Conservation (phyloP, 2,888 invertebrate genomes). For the Agapostemon virescens region DNA sequence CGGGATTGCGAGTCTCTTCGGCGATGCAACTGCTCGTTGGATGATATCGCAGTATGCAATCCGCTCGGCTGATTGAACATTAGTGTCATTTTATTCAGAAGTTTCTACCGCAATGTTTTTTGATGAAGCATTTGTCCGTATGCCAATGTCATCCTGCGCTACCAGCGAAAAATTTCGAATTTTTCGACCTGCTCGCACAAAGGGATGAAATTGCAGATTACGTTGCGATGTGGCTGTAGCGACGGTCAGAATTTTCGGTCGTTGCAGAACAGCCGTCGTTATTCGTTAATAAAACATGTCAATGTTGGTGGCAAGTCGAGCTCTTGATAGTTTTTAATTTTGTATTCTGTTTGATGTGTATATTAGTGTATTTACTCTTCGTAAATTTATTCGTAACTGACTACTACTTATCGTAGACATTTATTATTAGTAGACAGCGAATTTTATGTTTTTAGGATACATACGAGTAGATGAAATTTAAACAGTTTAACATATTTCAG, state of each 20-base stretch:
- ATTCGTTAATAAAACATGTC: background rate
- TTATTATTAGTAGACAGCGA: no score
- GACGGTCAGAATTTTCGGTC: background rate
- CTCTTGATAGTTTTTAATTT: background rate
- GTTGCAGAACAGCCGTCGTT: background rate
- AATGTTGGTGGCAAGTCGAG: background rate
- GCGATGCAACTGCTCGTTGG: background rate
- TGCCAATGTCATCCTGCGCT: background rate
- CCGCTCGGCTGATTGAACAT: background rate
- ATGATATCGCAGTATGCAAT: background rate
- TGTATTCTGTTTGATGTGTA: background rate
- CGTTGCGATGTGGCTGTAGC: background rate
- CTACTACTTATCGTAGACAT: background rate
- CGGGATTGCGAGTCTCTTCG: background rate
- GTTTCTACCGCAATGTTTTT: background rate
- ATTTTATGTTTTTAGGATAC: no score
- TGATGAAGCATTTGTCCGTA: background rate
- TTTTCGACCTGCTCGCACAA: background rate
- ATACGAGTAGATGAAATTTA: no score
- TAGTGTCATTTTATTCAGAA: constrained; percentile 2
- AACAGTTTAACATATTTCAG: no score
- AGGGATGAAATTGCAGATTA: background rate
- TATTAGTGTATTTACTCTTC: background rate
- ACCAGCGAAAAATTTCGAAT: background rate
- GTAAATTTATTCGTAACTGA: background rate